phyloP scores from a whole-genome alignment of 2,113 vertebrate genomes.

The Trematomus loennbergii region DNA sequence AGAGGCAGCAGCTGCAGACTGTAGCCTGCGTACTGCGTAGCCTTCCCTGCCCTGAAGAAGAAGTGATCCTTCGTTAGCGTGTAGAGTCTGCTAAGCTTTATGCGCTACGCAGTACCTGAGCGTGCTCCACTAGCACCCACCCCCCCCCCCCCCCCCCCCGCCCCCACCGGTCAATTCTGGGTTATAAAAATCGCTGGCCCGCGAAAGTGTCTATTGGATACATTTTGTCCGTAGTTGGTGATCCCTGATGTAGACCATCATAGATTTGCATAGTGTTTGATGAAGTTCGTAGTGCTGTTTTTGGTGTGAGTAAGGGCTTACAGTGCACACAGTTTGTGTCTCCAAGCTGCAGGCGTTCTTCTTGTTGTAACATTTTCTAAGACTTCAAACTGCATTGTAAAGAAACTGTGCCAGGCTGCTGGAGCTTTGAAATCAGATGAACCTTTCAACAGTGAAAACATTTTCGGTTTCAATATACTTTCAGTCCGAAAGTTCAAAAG shows the following conservation, averaged over 20 bases:
- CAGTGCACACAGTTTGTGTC: neutral
- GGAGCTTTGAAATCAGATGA: neutral
- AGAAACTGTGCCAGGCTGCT: neutral
- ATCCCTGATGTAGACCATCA: neutral
- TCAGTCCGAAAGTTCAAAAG: neutral
- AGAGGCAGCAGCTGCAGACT: too few species aligned
- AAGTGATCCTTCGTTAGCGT: too few species aligned
- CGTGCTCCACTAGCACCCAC: too few species aligned
- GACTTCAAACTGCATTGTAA: neutral
- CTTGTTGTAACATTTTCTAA: neutral
- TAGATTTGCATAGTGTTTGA: neutral
- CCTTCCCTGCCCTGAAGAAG: too few species aligned
- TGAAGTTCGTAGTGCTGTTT: neutral
- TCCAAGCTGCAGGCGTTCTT: neutral
- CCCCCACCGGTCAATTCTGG: too few species aligned
- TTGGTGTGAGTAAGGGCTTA: neutral
- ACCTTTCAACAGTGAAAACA: neutral
- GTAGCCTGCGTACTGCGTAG: too few species aligned
- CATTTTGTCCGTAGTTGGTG: too few species aligned
- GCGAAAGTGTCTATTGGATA: too few species aligned
- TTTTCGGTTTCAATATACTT: neutral
- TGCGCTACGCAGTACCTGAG: too few species aligned
- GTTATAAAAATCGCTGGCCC: too few species aligned
- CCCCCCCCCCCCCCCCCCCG: too few species aligned
- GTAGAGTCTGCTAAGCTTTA: too few species aligned